Evolutionary conservation across 2,113 vertebrate genomes (phyloP), one percentile per base, ranked within the genome.

Genomic region (Rafetus swinhoei): DNA sequence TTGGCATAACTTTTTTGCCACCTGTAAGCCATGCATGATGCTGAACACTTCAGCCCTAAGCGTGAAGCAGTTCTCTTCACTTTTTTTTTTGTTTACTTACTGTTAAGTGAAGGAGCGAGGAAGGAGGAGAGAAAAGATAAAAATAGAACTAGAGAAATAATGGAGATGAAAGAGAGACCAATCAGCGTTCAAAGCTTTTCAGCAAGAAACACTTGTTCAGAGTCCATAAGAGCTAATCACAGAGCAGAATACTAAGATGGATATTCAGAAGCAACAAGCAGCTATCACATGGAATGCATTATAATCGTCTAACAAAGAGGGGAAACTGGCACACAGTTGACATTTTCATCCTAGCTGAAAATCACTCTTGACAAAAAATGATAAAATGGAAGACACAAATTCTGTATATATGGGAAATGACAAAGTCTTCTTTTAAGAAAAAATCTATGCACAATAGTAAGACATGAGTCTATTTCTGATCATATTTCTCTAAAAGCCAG

Each of bases 371-470:
- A 77, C 24, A 77, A 77, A 50, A 77, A 96, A 93, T 91, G 90
- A 90, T 87, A 94, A 97, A 95, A 94, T 93, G 81, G 18, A 87
- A 79, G 39, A 57, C 69, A 55, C 29, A 4, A 57, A 86, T 65
- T 56, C 65, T 92, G 79, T 22, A 16, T 11, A 3, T 50, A 3
- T 24, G 79, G 84, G 55, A 80, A 94, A 50, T 32, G 3, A 0
- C 6, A 0, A 18, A 87, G 84, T 89, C 91, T 87, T 87, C 24
- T 87, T 81, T 18, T 13, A 32, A 60, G 74, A 89, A 82, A 88
- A 80, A 15, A 50, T 6, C 24, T 22, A 32, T 32, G 25, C 15
- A 0, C 52, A 72, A 81, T 15, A 69, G 76, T 84, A 86, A n/a
- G n/a, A 60, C 83, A 65, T 82, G 80, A 90, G 45, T 15, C 52